Evolutionary conservation across 2,888 invertebrate genomes (phyloP), one percentile per base, ranked within the genome.

Genomic region (Fragum fragum): DNA sequence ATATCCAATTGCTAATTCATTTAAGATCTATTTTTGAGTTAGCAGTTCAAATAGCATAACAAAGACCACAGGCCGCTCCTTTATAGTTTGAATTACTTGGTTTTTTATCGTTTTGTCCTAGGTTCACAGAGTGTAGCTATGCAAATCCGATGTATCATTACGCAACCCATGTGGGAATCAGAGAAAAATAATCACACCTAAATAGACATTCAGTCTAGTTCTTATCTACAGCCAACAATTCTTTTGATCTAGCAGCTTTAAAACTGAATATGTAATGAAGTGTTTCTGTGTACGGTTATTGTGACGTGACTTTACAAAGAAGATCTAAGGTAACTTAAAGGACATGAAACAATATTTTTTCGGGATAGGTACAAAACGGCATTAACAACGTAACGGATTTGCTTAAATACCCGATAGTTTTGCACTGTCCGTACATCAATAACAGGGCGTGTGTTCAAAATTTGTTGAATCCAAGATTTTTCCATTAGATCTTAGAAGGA

Each of bases 21-120:
- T 47, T 47, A 2, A 47, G 61, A 32, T 66, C 66, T 66, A n/a
- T 66, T 42, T 57, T 66, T 42, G 42, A 66, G 66, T 39, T 26
- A 23, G 66, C 21, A 39, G 66, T 42, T 66, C 66, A 66, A 66
- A 66, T 6, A 18, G 66, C 16, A 66, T 39, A 23, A 66, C 66
- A 66, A 66, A 66, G 66, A 66, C 66, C 66, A 23, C 66, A 66
- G 42, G 42, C 66, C 66, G 66, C 66, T 66, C 66, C 66, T 42
- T 26, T 21, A 14, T 39, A 66, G 32, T 66, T 66, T 42, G 66
- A 42, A 39, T 66, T 32, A 42, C 66, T 66, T 23, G 66, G 66
- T 2, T 66, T n/a, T 66, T 66, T 66, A 66, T 66, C 66, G 66
- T 66, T 66, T 66, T 26, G 66, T 42, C 42, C 66, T 39, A 66